Evolutionary conservation across 2,888 invertebrate species (phyloP).

Genomic region (Andrena bicolor): DNA sequence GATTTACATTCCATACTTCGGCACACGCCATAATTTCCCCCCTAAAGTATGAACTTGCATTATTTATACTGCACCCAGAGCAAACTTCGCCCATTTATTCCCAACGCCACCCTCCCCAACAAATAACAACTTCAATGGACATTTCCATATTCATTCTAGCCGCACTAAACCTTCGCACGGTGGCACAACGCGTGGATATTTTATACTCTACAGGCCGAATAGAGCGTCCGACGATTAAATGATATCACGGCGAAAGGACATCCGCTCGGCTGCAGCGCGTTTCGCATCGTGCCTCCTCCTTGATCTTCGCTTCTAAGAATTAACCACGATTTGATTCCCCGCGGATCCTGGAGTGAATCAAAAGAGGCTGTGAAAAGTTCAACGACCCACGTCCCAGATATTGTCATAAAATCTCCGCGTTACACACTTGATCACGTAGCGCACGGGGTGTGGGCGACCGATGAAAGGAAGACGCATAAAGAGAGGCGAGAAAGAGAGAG

Average conservation of each 20-base stretch:
- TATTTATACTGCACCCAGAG: not conserved
- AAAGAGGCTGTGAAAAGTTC: slow-evolving; percentile 66
- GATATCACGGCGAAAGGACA: not conserved
- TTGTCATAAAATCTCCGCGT: slow-evolving; percentile 71
- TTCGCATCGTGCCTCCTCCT: not conserved
- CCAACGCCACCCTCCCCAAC: not conserved
- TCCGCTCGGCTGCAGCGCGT: not conserved
- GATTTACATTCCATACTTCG: slow-evolving; percentile 6
- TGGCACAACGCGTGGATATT: too few relatives aligned
- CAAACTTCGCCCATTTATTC: slow-evolving; percentile 3
- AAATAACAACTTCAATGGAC: not conserved
- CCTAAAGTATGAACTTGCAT: not conserved
- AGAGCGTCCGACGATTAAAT: not conserved
- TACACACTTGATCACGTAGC: slow-evolving; percentile 68
- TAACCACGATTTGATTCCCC: slow-evolving; percentile 39
- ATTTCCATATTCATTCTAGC: not conserved
- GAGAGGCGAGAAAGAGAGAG: slow-evolving; percentile 8
- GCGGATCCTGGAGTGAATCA: slow-evolving; percentile 48
- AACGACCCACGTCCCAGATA: slow-evolving; percentile 72
- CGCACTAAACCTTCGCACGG: not conserved
- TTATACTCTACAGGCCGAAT: not conserved
- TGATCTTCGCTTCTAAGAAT: slow-evolving; percentile 28
- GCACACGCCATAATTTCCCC: slow-evolving; percentile 17
- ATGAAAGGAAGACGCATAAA: slow-evolving; percentile 45
- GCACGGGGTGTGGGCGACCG: slow-evolving; percentile 41